These are phyloP conservation scores for Ennomos erosarius DNA, from an alignment of 2,888 invertebrate genomes.

Conservation along the genomic window DNA sequence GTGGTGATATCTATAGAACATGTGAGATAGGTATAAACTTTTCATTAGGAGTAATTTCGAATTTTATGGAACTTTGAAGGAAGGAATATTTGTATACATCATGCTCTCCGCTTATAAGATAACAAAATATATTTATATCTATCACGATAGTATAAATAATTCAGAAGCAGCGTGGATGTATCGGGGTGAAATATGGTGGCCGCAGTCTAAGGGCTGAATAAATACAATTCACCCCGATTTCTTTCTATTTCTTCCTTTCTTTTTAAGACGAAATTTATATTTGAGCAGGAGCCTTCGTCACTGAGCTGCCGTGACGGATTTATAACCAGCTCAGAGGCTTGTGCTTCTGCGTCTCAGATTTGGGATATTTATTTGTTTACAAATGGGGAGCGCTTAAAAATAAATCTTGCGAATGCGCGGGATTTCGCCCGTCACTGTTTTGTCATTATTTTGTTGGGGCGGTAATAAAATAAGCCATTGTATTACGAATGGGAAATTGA, in stretches of 20 bases:
- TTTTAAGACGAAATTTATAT: slow-evolving; percentile 42
- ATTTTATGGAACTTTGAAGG: no score
- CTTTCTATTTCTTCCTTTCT: slow-evolving; percentile 43
- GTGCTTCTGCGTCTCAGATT: slow-evolving; percentile 36
- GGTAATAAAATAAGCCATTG: slow-evolving; percentile 9
- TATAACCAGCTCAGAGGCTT: slow-evolving; percentile 50
- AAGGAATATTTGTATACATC: slow-evolving; percentile 6
- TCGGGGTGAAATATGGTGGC: slow-evolving; percentile 71
- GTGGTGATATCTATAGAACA: no score
- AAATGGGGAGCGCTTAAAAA: slow-evolving; percentile 36
- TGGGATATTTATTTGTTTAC: slow-evolving; percentile 51
- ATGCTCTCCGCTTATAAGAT: slow-evolving; percentile 35
- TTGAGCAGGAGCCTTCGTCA: slow-evolving; percentile 44
- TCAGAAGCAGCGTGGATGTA: slow-evolving; percentile 65
- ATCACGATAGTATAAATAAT: slow-evolving; percentile 76
- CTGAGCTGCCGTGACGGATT: slow-evolving; percentile 55
- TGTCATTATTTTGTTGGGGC: slow-evolving; percentile 33
- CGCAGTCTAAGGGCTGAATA: slow-evolving; percentile 59
- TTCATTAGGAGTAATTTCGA: no score
- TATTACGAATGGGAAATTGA: slow-evolving; percentile 9
- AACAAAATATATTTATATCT: slow-evolving; percentile 65
- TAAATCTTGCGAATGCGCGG: slow-evolving; percentile 36
- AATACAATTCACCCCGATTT: slow-evolving; percentile 57
- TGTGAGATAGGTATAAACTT: no score
- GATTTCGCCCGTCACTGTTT: slow-evolving; percentile 36